Base-by-base conservation (phyloP, 2,113 vertebrate species). In the Glaucidium brasilianum region DNA sequence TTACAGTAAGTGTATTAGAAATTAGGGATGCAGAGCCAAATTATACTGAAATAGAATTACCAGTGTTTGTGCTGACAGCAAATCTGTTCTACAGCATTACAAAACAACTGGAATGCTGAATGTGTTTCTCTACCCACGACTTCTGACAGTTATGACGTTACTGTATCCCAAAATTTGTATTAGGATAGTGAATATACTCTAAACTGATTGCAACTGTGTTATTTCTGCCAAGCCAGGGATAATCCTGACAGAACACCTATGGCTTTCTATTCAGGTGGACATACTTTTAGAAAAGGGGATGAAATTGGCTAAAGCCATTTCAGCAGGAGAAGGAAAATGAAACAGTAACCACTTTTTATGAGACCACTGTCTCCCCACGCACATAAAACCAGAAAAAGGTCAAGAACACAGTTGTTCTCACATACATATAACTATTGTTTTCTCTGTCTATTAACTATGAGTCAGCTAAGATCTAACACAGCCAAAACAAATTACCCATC, bases 401-500 rank as follows among this genome's bases (percentile, higher is more conserved):
- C 35, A 39, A 74, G 62, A 74, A 66, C 17, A 83, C 8, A 9
- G 10, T 64, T 92, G 34, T 81, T 91, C 17, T 85, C 32, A 12
- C 10, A 53, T 1, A 63, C 12, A 75, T 12, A 11, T n/a, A 71
- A 15, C 34, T 66, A 15, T 8, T 50, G 9, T 53, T 92, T 55
- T 83, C 37, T 43, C 56, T 66, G 9, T 43, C 34, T 50, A 16
- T 80, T 83, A 72, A 66, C 60, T 85, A 58, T 15, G 56, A 74
- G n/a, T 72, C 47, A 90, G 66, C 37, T 64, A 78, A 77, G 60
- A 47, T 35, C 49, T 49, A 60, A 79, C 4, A 34, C 8, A 74
- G 55, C 16, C n/a, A 56, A 77, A 88, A 47, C 11, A 66, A 43
- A 39, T 95, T 69, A 98, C 98, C 97, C 96, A 3, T 85, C 75